phyloP scores from a whole-genome alignment of 2,113 vertebrate species.

The Gorilla gorilla region DNA sequence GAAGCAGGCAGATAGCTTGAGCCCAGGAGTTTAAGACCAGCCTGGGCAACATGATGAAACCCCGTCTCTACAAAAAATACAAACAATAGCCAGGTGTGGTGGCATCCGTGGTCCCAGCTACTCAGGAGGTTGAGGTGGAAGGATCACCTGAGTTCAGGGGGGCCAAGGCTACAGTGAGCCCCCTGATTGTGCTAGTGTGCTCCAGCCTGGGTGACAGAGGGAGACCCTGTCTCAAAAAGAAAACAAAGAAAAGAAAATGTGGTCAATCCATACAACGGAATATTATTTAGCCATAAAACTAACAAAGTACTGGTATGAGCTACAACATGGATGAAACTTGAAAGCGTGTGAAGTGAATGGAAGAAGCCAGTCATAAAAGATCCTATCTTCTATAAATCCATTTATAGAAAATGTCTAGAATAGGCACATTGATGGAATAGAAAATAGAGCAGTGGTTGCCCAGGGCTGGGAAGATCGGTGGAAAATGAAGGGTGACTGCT shows the following conservation, averaged over 20 bases:
- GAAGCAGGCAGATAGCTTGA: too few relatives aligned
- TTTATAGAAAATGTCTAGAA: neutral
- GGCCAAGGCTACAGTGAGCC: too few relatives aligned
- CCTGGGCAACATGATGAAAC: too few relatives aligned
- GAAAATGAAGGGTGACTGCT: neutral
- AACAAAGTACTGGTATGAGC: rapidly evolving
- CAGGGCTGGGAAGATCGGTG: neutral
- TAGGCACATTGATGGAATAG: neutral
- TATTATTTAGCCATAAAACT: neutral
- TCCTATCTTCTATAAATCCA: rapidly evolving
- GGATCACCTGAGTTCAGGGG: too few relatives aligned
- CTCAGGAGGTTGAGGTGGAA: too few relatives aligned
- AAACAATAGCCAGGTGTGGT: too few relatives aligned
- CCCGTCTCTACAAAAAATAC: too few relatives aligned
- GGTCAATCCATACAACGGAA: rapidly evolving
- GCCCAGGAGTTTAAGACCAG: too few relatives aligned
- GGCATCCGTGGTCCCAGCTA: too few relatives aligned
- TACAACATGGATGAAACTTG: neutral
- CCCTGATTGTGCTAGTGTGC: too few relatives aligned
- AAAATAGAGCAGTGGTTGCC: neutral
- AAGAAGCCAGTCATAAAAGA: neutral
- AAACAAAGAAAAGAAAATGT: too few relatives aligned
- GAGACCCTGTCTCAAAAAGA: neutral
- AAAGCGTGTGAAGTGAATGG: neutral
- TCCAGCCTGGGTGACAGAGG: too few relatives aligned